phyloP scores from a whole-genome alignment of 2,888 invertebrate species.

The Synergus umbraculus region DNA sequence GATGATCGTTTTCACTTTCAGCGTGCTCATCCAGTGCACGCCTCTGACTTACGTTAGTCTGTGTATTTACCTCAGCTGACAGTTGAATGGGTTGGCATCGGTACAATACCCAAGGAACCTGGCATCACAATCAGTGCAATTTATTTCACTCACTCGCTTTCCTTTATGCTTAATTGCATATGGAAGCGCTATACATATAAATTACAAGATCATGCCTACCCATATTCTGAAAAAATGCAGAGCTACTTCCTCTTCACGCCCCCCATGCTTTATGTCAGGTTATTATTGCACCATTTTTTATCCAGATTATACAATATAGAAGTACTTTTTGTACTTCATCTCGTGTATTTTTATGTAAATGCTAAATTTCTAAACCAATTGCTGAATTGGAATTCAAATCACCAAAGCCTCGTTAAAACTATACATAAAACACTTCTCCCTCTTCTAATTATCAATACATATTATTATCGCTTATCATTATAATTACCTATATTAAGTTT shows the following conservation, averaged over 20 bases:
- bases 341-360: no score
- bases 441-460: not conserved
- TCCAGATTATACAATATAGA: no score
- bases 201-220: constrained; percentile 34
- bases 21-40: constrained; percentile 45
- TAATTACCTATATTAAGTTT: not conserved
- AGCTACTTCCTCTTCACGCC: not conserved
- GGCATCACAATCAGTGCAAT: constrained; percentile 63
- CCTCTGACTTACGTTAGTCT: constrained; percentile 16
- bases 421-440: not conserved
- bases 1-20: constrained; percentile 56
- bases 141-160: constrained; percentile 61
- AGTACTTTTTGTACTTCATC: no score
- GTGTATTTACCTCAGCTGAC: constrained; percentile 56
- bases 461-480: constrained; percentile 13
- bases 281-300: no score
- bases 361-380: no score
- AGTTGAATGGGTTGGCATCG: constrained; percentile 52
- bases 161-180: constrained; percentile 65
- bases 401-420: not conserved
- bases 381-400: no score
- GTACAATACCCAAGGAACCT: constrained; percentile 52
- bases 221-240: not conserved
- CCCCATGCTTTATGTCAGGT: not conserved
- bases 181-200: constrained; percentile 46